These are phyloP conservation scores for Tetrax tetrax DNA, from an alignment of 2,113 vertebrate species.

Conservation along the genomic window DNA sequence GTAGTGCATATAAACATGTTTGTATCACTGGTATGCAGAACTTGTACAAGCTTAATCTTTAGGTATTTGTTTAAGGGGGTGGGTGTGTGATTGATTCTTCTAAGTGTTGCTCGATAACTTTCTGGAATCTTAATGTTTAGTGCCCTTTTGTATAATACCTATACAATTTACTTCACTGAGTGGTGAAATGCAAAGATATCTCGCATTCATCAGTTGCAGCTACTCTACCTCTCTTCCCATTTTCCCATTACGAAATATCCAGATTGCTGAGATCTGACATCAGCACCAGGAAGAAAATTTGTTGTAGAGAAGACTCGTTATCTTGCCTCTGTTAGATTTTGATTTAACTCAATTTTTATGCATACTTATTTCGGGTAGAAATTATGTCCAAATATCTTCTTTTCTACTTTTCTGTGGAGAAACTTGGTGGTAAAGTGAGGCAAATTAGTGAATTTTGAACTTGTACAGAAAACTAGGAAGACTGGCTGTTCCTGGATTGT, in stretches of 20 bases:
- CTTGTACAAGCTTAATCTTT: background rate
- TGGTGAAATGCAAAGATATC: background rate
- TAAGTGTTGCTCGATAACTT: background rate
- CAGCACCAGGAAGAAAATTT: background rate
- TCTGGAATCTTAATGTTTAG: background rate
- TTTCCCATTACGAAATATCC: background rate
- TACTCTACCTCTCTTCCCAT: background rate
- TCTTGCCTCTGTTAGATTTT: background rate
- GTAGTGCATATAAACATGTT: background rate
- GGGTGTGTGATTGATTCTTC: background rate
- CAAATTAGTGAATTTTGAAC: background rate
- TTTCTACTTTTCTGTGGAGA: background rate
- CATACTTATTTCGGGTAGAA: background rate
- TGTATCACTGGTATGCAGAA: background rate
- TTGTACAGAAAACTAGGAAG: background rate
- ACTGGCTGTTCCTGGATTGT: background rate
- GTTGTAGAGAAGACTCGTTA: background rate
- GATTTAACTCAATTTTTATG: background rate
- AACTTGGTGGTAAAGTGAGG: background rate
- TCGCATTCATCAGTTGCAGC: background rate
- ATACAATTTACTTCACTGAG: background rate
- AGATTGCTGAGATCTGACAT: background rate
- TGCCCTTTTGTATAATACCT: background rate
- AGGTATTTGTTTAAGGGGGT: slow-evolving; percentile 5
- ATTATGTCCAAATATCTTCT: background rate